These are phyloP conservation scores for Protophormia terraenovae DNA, from an alignment of 2,888 invertebrate species.

Conservation along the genomic window DNA sequence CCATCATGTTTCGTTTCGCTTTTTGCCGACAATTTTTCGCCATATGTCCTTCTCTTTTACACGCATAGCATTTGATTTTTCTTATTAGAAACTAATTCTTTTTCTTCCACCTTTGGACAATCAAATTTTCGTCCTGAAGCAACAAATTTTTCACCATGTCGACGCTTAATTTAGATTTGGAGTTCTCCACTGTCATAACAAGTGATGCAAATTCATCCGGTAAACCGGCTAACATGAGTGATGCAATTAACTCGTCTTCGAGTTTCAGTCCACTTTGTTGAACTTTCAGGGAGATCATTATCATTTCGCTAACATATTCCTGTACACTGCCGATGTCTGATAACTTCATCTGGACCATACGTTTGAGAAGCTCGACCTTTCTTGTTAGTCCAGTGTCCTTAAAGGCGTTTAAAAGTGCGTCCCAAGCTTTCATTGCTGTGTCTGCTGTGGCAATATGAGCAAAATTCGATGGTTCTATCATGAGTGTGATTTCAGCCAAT, in stretches of 20 bases:
- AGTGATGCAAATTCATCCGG: constrained; percentile 49
- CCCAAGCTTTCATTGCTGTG: too few species aligned
- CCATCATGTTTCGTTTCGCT: too few species aligned
- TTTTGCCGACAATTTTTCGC: constrained; percentile 1
- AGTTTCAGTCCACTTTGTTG: constrained; percentile 54
- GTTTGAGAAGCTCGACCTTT: too few species aligned
- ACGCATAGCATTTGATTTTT: neutral
- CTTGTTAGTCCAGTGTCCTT: too few species aligned
- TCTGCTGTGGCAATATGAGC: too few species aligned
- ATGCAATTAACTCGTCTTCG: constrained; percentile 61
- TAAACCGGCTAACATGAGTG: constrained; percentile 66
- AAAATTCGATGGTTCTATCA: too few species aligned
- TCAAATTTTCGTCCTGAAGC: constrained; percentile 56
- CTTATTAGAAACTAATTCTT: neutral
- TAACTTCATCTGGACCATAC: too few species aligned
- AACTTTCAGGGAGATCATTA: constrained; percentile 63
- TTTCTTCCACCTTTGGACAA: neutral
- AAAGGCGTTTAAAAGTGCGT: too few species aligned
- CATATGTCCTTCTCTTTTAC: neutral
- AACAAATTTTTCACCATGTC: constrained; percentile 60
- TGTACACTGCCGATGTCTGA: too few species aligned
- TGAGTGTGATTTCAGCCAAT: too few species aligned
- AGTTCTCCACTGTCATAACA: constrained; percentile 61
- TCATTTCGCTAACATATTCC: constrained; percentile 59
- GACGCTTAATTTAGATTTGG: constrained; percentile 36